Percentiles rank a stretch among this genome's conserved stretches.
Conservation (phyloP, 2,888 invertebrate species). For the Tinea semifulvella region DNA sequence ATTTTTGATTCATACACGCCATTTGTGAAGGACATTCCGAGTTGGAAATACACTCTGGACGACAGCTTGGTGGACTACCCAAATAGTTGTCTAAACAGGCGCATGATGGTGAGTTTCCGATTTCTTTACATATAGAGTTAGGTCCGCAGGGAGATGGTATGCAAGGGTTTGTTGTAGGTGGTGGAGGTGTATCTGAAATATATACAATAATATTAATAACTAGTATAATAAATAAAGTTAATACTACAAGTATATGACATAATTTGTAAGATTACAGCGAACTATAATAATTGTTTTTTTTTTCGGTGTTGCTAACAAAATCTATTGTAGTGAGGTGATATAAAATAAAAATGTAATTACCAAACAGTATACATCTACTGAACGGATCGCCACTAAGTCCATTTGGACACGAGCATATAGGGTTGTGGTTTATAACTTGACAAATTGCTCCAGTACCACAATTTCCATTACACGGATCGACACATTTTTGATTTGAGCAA, state of each 20-base stretch:
- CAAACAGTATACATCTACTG: constrained; percentile 71
- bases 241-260: neutral
- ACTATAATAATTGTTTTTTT: neutral
- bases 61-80: constrained; percentile 76
- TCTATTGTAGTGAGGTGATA: no score
- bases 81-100: constrained; percentile 74
- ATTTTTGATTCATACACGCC: constrained; percentile 79
- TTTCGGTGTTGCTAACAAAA: no score
- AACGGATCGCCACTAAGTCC: constrained; percentile 80
- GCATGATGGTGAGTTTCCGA: constrained; percentile 73
- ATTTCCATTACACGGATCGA: constrained; percentile 77
- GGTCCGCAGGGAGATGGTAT: constrained; percentile 81
- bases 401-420: constrained; percentile 72
- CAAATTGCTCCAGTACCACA: constrained; percentile 77
- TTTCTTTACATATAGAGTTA: constrained; percentile 70
- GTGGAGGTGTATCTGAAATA: constrained; percentile 37
- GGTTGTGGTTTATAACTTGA: constrained; percentile 77
- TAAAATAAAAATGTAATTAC: constrained; percentile 18
- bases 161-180: constrained; percentile 64
- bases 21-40: constrained; percentile 74
- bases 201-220: no score
- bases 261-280: neutral
- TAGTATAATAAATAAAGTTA: constrained; percentile 9
- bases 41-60: constrained; percentile 78
- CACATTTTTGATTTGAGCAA: constrained; percentile 76